Evolutionary conservation across 1,140 invertebrate genomes (phyloP), one percentile per base, ranked within the genome.

Genomic region (Diuraphis noxia): DNA sequence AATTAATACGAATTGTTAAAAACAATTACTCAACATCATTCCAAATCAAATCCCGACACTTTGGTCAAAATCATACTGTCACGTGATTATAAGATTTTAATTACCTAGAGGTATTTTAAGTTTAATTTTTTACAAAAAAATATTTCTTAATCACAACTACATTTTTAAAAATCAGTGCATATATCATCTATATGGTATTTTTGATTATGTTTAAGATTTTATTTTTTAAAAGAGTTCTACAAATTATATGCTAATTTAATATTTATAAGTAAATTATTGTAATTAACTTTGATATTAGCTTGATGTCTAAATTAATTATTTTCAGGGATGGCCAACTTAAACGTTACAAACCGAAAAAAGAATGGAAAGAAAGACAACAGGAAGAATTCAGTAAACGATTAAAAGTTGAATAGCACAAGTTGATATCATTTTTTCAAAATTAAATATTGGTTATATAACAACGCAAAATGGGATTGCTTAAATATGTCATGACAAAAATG

Each of bases 261-360:
- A n/a, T 13, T n/a, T 46, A 3, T 46, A n/a, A 63, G 13, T 63
- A n/a, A 63, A 4, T 63, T 63, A 72, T n/a, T 72, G 10, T 72
- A n/a, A n/a, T n/a, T 17, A 72, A n/a, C 4, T n/a, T 13, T 72
- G 30, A 72, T 4, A 72, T 72, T 17, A n/a, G 34, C 19, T n/a
- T n/a, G n/a, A n/a, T 56, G n/a, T 25, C 49, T 56, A 87, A 79
- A 46, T 49, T 43, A 77, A 17, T n/a, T 91, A 93, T 93, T 94
- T 95, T 21, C 93, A 98, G 97, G 97, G 98, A 99, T 94, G 98
- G 98, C 10, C 97, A 98, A 93, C 93, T 99, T 77, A 99, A 99
- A 94, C 94, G 98, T 93, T 96, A 96, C 94, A 97, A 97, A 93
- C 96, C 97, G 36, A 99, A 99, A 94, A 97, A 97, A 93, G 98